Conservation (phyloP, 2,797 vertebrate genomes). For the Sebastes taczanowskii region DNA sequence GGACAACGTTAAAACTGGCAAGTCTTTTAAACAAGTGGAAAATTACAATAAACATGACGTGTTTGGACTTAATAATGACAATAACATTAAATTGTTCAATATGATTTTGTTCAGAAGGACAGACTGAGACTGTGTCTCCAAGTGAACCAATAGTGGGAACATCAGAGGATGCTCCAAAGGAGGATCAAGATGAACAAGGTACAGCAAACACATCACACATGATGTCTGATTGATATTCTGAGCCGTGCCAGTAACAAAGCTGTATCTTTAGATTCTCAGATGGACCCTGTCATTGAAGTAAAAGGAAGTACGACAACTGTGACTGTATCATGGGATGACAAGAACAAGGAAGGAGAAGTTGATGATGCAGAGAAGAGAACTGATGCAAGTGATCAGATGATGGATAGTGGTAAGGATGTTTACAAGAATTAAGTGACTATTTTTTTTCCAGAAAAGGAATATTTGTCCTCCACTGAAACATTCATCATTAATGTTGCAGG, state of each 20-base stretch:
- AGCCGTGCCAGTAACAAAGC: conserved; percentile 6
- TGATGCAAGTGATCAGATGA: neutral
- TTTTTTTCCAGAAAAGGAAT: neutral
- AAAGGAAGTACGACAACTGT: conserved; percentile 39
- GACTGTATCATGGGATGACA: conserved; percentile 35
- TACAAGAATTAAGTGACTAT: neutral
- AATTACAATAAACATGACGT: neutral
- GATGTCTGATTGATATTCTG: neutral
- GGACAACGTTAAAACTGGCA: conserved; percentile 10
- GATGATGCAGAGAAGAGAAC: neutral
- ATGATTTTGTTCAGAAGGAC: conserved; percentile 20
- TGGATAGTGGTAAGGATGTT: neutral
- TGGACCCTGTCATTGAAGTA: conserved; percentile 24
- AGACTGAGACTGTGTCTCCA: neutral
- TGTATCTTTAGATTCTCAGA: conserved; percentile 35
- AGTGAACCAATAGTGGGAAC: neutral
- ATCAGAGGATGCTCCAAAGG: neutral
- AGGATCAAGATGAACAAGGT: conserved; percentile 31
- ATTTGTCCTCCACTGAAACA: neutral
- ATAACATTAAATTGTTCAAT: neutral
- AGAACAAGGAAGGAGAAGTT: neutral
- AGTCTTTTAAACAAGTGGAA: neutral
- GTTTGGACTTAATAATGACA: neutral
- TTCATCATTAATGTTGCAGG: neutral
- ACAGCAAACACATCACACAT: neutral